Conservation (phyloP, 2,888 invertebrate genomes). For the Eustalomyia histrio region DNA sequence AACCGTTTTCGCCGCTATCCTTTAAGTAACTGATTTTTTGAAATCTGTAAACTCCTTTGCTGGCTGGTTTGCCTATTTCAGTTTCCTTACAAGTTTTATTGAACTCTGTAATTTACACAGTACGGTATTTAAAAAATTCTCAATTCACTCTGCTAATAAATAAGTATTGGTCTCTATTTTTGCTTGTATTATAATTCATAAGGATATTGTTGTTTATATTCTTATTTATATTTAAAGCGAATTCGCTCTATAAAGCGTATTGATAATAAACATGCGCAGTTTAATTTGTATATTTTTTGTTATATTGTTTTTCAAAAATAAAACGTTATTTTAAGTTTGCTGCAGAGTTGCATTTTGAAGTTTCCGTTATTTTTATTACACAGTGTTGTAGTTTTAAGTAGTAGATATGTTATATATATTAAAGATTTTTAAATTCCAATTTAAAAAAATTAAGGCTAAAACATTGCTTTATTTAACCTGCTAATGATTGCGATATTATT, state of each 20-base stretch:
- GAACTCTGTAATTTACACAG: slow-evolving; percentile 55
- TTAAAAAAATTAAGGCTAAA: background rate
- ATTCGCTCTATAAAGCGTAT: slow-evolving; percentile 12
- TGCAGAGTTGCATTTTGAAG: slow-evolving; percentile 14
- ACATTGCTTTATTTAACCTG: too few species aligned
- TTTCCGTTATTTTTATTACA: background rate
- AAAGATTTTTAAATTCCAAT: background rate
- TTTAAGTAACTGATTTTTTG: slow-evolving; percentile 40
- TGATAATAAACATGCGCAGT: slow-evolving; percentile 29
- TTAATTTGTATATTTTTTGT: background rate
- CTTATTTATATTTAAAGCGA: slow-evolving; percentile 23
- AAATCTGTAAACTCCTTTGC: slow-evolving; percentile 12
- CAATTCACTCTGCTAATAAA: background rate
- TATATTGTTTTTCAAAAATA: slow-evolving; percentile 1
- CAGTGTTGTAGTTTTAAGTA: too few species aligned
- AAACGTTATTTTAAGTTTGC: slow-evolving; percentile 31
- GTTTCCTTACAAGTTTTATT: slow-evolving; percentile 47
- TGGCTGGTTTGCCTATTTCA: background rate
- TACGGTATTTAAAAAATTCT: background rate
- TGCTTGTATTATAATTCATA: background rate
- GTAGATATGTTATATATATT: too few species aligned
- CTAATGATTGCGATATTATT: too few species aligned
- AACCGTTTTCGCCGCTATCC: slow-evolving; percentile 63
- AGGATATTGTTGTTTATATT: slow-evolving; percentile 23
- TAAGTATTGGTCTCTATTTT: slow-evolving; percentile 44